Base-by-base conservation (phyloP, 2,113 vertebrate genomes). In the cattle (Bos taurus) region DNA sequence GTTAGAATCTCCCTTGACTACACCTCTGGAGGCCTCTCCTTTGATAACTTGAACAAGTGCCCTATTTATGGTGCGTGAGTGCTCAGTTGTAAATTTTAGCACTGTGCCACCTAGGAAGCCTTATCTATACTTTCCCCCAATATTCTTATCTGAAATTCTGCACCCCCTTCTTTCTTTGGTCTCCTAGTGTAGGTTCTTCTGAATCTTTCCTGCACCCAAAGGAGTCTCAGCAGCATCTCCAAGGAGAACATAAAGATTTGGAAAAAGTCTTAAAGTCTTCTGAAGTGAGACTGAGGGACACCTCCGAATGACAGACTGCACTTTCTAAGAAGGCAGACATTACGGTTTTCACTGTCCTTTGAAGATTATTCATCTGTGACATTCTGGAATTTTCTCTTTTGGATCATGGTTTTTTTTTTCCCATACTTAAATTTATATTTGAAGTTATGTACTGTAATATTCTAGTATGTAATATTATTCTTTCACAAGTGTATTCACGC, bases 91-190 rank as follows among this genome's bases (percentile, higher is more conserved):
- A 12, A 74, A 71, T 36, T 74, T 74, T 40, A 74, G 19, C 11
- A 40, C 36, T 74, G 71, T 43, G 23, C 36, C 71, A 14, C 21
- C 36, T 77, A 23, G 36, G 71, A 40, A 25, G 36, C 71, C 97
- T 98, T 64, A 98, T 99, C 26, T 98, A 96, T 54, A 98, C 98
- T 98, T 98, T 77, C 94, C 85, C 2, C 91, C 97, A 83, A 48
- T 57, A 74, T 60, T 85, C 13, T 99, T 99, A 80, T 86, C 96
- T 62, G 98, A 98, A 60, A 97, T 67, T 90, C 97, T 99, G 80
- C 95, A 98, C 90, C 0, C 98, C 99, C 94, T 99, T 99, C 96
- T 98, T 99, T 97, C 98, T 99, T 67, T 98, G 98, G 52, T 98
- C 98, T 1, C 98, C 98, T 62, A 99, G 98, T 94, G 98, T 98